Evolutionary conservation across 2,888 invertebrate species (phyloP).

Genomic region (Hedychridium roseum): DNA sequence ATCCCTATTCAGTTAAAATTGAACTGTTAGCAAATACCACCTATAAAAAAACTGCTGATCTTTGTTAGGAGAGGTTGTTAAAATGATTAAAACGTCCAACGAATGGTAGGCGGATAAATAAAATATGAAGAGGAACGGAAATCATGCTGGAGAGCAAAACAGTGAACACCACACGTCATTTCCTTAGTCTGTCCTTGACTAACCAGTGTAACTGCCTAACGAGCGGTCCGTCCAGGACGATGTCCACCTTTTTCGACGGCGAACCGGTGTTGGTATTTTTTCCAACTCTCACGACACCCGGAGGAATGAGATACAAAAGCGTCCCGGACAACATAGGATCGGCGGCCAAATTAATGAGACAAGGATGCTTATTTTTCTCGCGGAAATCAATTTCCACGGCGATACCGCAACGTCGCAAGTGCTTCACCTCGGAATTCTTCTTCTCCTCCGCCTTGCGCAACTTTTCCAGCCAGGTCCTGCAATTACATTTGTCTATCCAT

Average conservation of each 20-base stretch:
- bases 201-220: conserved; percentile 72
- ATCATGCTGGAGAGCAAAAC: no score
- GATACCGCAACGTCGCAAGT: conserved; percentile 68
- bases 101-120: no score
- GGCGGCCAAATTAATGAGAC: conserved; percentile 71
- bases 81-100: no score
- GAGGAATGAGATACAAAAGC: conserved; percentile 66
- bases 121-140: no score
- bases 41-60: no score
- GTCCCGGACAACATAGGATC: conserved; percentile 73
- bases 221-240: conserved; percentile 70
- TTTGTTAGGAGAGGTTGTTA: no score
- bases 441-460: conserved; percentile 64
- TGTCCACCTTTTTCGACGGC: conserved; percentile 62
- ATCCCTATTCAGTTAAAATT: no score
- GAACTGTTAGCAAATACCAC: no score
- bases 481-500: conserved; percentile 33
- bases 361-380: conserved; percentile 65
- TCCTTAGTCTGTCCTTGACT: conserved; percentile 46
- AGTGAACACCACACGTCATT: no score
- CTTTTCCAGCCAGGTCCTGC: conserved; percentile 65
- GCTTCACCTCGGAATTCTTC: conserved; percentile 65
- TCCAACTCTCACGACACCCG: conserved; percentile 66
- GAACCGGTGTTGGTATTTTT: conserved; percentile 28
- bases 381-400: conserved; percentile 65